These are phyloP conservation scores for Marmota monax DNA, from an alignment of 2,113 vertebrate genomes.

Conservation along the genomic window DNA sequence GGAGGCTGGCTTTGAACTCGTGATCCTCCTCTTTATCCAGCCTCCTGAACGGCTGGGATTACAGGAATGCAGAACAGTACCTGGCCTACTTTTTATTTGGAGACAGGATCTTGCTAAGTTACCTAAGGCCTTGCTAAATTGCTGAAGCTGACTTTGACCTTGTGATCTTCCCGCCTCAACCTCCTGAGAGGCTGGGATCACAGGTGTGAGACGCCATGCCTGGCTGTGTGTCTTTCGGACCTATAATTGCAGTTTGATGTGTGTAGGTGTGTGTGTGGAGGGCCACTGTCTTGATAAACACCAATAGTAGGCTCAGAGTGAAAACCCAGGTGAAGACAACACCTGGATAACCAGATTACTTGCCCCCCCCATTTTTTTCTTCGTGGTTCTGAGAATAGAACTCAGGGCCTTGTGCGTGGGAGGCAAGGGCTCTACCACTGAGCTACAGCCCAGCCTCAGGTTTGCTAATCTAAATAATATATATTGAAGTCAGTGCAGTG, in stretches of 20 bases:
- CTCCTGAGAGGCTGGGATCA: no score
- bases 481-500: not conserved
- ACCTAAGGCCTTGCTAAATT: no score
- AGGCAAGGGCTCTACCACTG: not conserved
- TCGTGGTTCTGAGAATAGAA: not conserved
- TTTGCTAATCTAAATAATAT: not conserved
- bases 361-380: not conserved
- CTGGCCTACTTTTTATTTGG: no score
- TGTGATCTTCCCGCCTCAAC: no score
- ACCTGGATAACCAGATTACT: not conserved
- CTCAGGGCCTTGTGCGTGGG: not conserved
- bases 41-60: no score
- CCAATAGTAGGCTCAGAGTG: not conserved
- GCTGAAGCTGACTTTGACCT: no score
- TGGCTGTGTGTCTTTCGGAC: not conserved
- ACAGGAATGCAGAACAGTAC: no score
- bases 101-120: no score
- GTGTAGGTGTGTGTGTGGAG: no score
- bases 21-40: no score
- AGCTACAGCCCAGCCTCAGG: not conserved
- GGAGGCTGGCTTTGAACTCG: no score
- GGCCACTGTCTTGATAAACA: not conserved
- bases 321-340: not conserved
- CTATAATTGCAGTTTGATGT: not conserved
- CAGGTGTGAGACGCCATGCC: no score